Evolutionary conservation across 2,113 vertebrate genomes (phyloP).

Genomic region (Vulpes lagopus): DNA sequence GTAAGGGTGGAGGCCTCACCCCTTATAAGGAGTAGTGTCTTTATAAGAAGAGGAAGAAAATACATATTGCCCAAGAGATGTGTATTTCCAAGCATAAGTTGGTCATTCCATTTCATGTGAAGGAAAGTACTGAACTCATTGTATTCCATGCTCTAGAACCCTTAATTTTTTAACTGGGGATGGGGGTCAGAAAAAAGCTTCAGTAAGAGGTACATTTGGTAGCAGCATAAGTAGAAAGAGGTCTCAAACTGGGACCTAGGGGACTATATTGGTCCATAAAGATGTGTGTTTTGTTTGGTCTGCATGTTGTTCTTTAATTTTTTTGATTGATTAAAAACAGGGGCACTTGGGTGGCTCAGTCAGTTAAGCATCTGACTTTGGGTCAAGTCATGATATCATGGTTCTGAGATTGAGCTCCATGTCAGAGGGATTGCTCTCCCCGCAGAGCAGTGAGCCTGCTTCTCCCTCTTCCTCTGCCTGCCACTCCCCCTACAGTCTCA

Average conservation of each 20-base stretch:
- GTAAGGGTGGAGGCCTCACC: not conserved
- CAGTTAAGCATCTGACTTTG: too few relatives aligned
- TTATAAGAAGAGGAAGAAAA: not conserved
- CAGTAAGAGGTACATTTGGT: not conserved
- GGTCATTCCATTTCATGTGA: not conserved
- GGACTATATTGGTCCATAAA: not conserved
- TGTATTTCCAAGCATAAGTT: not conserved
- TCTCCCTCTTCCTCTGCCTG: too few relatives aligned
- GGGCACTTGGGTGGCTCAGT: too few relatives aligned
- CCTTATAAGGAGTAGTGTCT: not conserved
- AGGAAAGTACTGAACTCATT: not conserved
- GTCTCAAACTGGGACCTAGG: not conserved
- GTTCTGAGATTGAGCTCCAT: too few relatives aligned
- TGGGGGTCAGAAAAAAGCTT: not conserved
- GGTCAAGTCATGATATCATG: too few relatives aligned
- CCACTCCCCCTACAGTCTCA: too few relatives aligned
- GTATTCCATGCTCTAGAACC: not conserved
- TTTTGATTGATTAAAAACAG: not conserved
- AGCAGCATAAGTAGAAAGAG: not conserved
- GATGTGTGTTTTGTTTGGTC: not conserved
- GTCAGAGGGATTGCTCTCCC: too few relatives aligned
- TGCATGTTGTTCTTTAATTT: not conserved
- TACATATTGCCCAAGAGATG: not conserved
- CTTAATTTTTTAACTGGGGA: not conserved
- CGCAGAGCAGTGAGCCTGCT: too few relatives aligned